Percentiles rank a stretch among this genome's conserved stretches.
phyloP scores from a whole-genome alignment of 2,113 vertebrate species.

The Conger conger region DNA sequence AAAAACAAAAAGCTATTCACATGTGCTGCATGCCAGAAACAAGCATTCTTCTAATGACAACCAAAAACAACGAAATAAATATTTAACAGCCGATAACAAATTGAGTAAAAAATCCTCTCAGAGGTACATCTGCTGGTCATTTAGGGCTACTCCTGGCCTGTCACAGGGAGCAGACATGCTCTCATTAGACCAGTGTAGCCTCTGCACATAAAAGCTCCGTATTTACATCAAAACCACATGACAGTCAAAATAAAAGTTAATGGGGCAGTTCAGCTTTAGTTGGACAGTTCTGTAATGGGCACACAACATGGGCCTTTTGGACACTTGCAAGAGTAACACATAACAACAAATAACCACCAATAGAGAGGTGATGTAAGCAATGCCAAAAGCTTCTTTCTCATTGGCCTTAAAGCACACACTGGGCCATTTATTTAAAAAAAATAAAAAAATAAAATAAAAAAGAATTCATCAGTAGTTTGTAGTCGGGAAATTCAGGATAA shows the following conservation, averaged over 20 bases:
- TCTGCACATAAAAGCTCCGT: constrained; percentile 5
- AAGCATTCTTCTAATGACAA: background rate
- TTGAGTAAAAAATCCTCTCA: constrained; percentile 27
- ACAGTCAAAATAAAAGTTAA: constrained; percentile 19
- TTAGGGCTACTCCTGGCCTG: background rate
- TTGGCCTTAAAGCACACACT: background rate
- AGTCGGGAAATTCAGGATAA: background rate
- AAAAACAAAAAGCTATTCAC: background rate
- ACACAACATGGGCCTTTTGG: constrained; percentile 4
- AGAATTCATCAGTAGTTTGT: background rate
- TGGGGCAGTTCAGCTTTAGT: background rate
- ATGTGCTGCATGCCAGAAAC: background rate
- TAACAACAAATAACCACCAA: background rate
- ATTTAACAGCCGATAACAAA: constrained; percentile 9
- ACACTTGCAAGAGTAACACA: background rate
- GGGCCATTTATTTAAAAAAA: background rate
- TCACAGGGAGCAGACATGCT: background rate
- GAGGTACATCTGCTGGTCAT: constrained; percentile 22
- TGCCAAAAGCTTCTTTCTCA: background rate
- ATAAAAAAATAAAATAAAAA: too few relatives aligned
- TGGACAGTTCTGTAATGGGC: constrained; percentile 6
- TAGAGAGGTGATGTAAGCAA: background rate
- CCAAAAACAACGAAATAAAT: constrained; percentile 7
- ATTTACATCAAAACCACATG: background rate
- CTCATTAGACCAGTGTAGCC: background rate